A percentile compares a stretch with the other conserved stretches of the same genome.
phyloP scores from a whole-genome alignment of 2,113 vertebrate species.

The Pseudolaguvia tuberculata region DNA sequence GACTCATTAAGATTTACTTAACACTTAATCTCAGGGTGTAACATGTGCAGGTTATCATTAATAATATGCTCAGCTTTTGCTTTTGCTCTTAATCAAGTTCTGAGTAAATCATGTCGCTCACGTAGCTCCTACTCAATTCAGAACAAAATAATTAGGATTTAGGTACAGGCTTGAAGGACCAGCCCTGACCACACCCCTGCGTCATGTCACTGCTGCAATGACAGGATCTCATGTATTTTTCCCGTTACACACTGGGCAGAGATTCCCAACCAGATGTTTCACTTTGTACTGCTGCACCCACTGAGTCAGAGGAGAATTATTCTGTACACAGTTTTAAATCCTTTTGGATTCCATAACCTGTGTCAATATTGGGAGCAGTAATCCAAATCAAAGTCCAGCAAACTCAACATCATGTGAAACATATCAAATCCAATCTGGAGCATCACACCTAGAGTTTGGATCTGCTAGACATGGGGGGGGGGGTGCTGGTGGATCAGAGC shows the following conservation, averaged over 20 bases:
- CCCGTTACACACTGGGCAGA: constrained; percentile 4
- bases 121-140: background rate
- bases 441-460: background rate
- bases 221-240: background rate
- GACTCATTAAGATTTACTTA: no score
- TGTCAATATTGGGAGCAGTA: background rate
- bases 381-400: background rate
- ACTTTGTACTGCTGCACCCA: constrained; percentile 2
- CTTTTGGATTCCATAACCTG: background rate
- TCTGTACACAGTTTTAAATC: background rate
- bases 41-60: background rate
- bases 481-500: background rate
- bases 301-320: constrained; percentile 13
- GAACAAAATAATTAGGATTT: background rate
- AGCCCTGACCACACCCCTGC: background rate
- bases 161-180: background rate
- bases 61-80: background rate
- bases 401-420: background rate
- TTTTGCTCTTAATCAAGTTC: background rate
- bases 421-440: background rate
- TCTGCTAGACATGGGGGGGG: background rate
- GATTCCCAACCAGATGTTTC: background rate
- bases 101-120: background rate
- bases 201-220: background rate
- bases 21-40: background rate